These are phyloP conservation scores for Pheosia gnoma DNA, from an alignment of 2,888 invertebrate genomes.

Conservation along the genomic window DNA sequence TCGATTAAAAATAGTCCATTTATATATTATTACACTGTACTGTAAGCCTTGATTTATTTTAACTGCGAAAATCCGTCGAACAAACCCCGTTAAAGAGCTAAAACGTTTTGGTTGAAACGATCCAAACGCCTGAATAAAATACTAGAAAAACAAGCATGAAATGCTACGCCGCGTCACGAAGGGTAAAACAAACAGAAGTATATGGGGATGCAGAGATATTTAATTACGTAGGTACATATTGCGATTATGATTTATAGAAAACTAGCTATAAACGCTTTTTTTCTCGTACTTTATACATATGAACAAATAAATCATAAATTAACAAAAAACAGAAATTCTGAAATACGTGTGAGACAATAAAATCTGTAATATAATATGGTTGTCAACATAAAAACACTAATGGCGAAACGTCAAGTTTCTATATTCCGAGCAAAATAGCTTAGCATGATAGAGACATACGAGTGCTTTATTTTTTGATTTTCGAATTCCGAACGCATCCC, in stretches of 20 bases:
- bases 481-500: too few relatives aligned
- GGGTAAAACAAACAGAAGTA: background rate
- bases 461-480: too few relatives aligned
- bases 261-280: too few relatives aligned
- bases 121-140: slow-evolving; percentile 42
- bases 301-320: too few relatives aligned
- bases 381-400: too few relatives aligned
- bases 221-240: background rate
- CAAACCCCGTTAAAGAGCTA: slow-evolving; percentile 39
- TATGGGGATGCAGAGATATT: background rate
- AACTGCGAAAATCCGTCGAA: slow-evolving; percentile 35
- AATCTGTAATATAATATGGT: too few relatives aligned
- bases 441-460: too few relatives aligned
- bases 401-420: too few relatives aligned
- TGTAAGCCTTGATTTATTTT: slow-evolving; percentile 34
- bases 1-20: background rate
- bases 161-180: background rate
- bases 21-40: background rate
- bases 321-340: too few relatives aligned
- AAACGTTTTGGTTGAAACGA: slow-evolving; percentile 47
- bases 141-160: slow-evolving; percentile 39
- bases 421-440: too few relatives aligned
- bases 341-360: too few relatives aligned
- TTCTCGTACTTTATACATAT: too few relatives aligned
- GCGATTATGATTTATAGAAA: background rate